Evolutionary conservation across 1,140 invertebrate species (phyloP).

Genomic region (Melitaea cinxia): DNA sequence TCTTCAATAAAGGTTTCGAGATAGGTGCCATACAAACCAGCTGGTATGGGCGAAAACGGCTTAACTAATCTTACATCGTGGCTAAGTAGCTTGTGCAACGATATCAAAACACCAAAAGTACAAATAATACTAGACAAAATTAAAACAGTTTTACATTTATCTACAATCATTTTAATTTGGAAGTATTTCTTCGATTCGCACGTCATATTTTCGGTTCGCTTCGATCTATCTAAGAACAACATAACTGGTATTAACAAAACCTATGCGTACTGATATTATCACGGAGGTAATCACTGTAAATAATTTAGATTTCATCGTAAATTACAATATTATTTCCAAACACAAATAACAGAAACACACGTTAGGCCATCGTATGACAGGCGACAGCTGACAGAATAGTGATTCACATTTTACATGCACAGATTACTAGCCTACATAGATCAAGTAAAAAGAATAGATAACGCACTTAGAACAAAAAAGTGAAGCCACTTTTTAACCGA

Average conservation of each 20-base stretch:
- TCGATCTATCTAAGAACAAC: slow-evolving; percentile 67
- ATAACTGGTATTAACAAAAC: slow-evolving; percentile 47
- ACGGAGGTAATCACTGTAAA: slow-evolving; percentile 45
- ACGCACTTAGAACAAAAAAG: too few species aligned
- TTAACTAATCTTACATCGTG: slow-evolving; percentile 65
- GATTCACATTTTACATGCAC: background rate
- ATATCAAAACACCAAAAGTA: slow-evolving; percentile 67
- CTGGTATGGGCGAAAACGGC: slow-evolving; percentile 73
- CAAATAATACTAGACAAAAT: slow-evolving; percentile 72
- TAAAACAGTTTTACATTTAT: slow-evolving; percentile 71
- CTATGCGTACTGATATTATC: slow-evolving; percentile 50
- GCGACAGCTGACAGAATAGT: slow-evolving; percentile 15
- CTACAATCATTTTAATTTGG: slow-evolving; percentile 63
- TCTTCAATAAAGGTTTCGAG: slow-evolving; percentile 60
- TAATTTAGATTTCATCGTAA: slow-evolving; percentile 68
- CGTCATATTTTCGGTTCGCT: slow-evolving; percentile 60
- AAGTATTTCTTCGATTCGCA: slow-evolving; percentile 47
- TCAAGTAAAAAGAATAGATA: too few species aligned
- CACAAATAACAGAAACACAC: slow-evolving; percentile 73
- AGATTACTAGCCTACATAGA: too few species aligned
- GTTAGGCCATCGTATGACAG: slow-evolving; percentile 58
- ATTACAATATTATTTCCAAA: slow-evolving; percentile 61
- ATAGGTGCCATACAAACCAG: slow-evolving; percentile 69
- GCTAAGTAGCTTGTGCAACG: slow-evolving; percentile 65
- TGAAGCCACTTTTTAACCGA: too few species aligned